phyloP scores from a whole-genome alignment of 2,888 invertebrate genomes.

The Acronicta leporina region DNA sequence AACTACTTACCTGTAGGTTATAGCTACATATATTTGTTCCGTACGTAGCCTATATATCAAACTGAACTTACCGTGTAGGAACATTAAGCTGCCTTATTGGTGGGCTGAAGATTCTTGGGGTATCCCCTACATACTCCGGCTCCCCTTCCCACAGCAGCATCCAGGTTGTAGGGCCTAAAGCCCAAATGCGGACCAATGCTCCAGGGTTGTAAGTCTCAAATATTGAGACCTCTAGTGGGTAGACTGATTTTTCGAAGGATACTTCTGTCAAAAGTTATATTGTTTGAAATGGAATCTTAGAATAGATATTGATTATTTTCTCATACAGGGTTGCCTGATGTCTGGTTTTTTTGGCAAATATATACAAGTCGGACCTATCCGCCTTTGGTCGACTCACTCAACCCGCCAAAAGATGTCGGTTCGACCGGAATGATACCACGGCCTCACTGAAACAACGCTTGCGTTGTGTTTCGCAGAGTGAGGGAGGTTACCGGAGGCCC shows the following conservation, averaged over 20 bases:
- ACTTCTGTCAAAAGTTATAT: slow-evolving; percentile 86
- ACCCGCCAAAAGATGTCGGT: too few species aligned
- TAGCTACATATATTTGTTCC: too few species aligned
- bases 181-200: slow-evolving; percentile 94
- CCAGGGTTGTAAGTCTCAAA: slow-evolving; percentile 97
- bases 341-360: too few species aligned
- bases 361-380: too few species aligned
- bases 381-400: too few species aligned
- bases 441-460: too few species aligned
- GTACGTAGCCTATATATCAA: background rate
- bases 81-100: slow-evolving; percentile 89
- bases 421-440: too few species aligned
- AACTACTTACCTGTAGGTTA: too few species aligned
- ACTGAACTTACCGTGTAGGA: slow-evolving; percentile 71
- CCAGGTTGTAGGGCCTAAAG: slow-evolving; percentile 90
- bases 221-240: slow-evolving; percentile 92
- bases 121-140: slow-evolving; percentile 89
- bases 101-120: slow-evolving; percentile 94
- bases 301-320: background rate
- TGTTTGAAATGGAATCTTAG: slow-evolving; percentile 60
- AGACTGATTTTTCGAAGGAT: slow-evolving; percentile 91
- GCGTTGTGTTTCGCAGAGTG: too few species aligned
- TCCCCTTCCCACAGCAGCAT: slow-evolving; percentile 93
- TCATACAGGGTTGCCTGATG: too few species aligned
- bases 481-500: too few species aligned